A percentile compares a stretch with the other conserved stretches of the same genome.
phyloP scores from a whole-genome alignment of 64 coral and sea anemone genomes.

The Astreopora myriophthalma region DNA sequence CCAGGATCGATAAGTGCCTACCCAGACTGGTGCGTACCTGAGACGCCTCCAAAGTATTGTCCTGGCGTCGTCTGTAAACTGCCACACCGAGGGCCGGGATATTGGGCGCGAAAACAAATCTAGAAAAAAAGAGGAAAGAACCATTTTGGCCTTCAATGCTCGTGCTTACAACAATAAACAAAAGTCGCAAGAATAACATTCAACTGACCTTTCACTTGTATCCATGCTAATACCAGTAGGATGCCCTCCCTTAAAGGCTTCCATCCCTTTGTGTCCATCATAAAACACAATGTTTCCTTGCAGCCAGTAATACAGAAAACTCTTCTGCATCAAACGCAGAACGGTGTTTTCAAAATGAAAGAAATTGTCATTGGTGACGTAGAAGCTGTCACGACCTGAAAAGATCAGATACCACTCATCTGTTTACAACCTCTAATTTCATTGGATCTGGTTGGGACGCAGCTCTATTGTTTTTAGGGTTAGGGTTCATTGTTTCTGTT shows the following conservation, averaged over 20 bases:
- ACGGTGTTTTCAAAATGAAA: conserved; percentile 32
- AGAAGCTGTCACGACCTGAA: conserved; percentile 79
- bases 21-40: no score
- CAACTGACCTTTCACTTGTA: conserved; percentile 53
- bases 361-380: conserved; percentile 81
- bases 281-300: conserved; percentile 47
- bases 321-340: background rate
- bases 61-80: conserved; percentile 41
- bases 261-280: conserved; percentile 39
- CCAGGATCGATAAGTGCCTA: no score
- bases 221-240: conserved; percentile 69
- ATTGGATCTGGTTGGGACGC: no score
- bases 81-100: background rate
- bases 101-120: conserved; percentile 51
- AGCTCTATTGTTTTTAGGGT: no score
- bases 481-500: no score
- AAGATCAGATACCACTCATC: background rate
- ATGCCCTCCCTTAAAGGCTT: conserved; percentile 23
- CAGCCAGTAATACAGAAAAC: conserved; percentile 12
- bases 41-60: conserved; percentile 26
- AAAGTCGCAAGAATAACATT: no score
- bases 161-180: no score
- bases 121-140: background rate
- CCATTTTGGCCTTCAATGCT: no score
- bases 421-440: background rate